Evolutionary conservation across 2,797 vertebrate species (phyloP).

Genomic region (Thunnus albacares): DNA sequence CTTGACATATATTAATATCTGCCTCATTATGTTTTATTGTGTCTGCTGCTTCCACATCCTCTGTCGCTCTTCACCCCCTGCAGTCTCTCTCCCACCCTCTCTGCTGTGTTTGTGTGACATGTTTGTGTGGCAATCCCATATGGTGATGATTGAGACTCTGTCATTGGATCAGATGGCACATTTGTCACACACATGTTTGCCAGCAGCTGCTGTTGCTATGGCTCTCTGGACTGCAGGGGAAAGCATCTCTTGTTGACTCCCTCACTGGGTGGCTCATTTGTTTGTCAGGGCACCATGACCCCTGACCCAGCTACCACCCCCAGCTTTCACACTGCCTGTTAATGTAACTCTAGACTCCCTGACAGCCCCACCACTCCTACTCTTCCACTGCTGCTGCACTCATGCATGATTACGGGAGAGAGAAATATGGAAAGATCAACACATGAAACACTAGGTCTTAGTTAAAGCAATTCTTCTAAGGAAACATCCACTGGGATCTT

Average conservation of each 20-base stretch:
- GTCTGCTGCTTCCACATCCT: conserved; percentile 23
- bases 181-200: conserved; percentile 85
- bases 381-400: conserved; percentile 5
- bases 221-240: conserved; percentile 43
- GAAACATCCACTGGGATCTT: conserved; percentile 17
- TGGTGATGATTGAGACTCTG: conserved; percentile 71
- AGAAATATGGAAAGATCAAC: conserved; percentile 61
- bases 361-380: background rate
- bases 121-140: conserved; percentile 70
- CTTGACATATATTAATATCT: conserved; percentile 39
- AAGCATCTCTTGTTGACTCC: conserved; percentile 79
- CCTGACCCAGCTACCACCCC: conserved; percentile 74
- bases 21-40: conserved; percentile 44
- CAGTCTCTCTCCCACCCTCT: conserved; percentile 25
- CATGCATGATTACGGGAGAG: conserved; percentile 25
- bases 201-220: conserved; percentile 75
- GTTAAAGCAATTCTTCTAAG: conserved; percentile 36
- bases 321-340: conserved; percentile 50
- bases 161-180: conserved; percentile 76
- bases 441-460: conserved; percentile 46
- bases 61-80: conserved; percentile 23
- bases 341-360: conserved; percentile 65
- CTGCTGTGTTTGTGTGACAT: conserved; percentile 62
- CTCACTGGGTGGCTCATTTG: conserved; percentile 78
- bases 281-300: conserved; percentile 76